Evolutionary conservation across 1,140 invertebrate genomes (phyloP).

Genomic region (Brachionus manjavacas): DNA sequence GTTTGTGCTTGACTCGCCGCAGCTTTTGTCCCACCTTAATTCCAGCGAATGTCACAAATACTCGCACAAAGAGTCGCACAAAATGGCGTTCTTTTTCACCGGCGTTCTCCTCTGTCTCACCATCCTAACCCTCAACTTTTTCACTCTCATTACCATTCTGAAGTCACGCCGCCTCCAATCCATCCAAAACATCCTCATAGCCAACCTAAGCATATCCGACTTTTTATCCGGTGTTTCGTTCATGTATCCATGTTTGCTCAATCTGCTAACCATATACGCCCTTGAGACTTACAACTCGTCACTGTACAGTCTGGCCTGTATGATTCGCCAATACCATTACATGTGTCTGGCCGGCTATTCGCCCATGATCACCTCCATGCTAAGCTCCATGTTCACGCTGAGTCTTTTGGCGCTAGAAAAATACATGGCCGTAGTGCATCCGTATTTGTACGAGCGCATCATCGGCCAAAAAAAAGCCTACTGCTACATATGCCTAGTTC

Average conservation of each 20-base stretch:
- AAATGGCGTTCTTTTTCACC: neutral
- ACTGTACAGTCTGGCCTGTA: neutral
- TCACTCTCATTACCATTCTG: slow-evolving; percentile 10
- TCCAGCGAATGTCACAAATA: slow-evolving; percentile 36
- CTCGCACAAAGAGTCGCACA: slow-evolving; percentile 3
- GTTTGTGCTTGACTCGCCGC: neutral
- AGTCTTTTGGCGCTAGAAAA: slow-evolving; percentile 8
- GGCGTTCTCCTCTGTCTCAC: neutral
- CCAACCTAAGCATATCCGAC: slow-evolving; percentile 23
- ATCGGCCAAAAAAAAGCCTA: neutral
- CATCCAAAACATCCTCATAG: slow-evolving; percentile 27
- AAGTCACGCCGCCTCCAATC: neutral
- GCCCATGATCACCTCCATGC: slow-evolving; percentile 16
- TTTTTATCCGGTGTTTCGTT: slow-evolving; percentile 25
- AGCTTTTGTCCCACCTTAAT: slow-evolving; percentile 23
- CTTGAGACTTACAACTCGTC: slow-evolving; percentile 21
- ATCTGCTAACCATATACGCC: neutral
- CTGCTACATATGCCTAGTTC: neutral
- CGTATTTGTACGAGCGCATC: slow-evolving; percentile 11
- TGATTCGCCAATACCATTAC: slow-evolving; percentile 27
- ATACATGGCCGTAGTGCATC: slow-evolving; percentile 19
- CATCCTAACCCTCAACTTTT: neutral
- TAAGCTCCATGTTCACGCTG: slow-evolving; percentile 23
- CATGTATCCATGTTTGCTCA: slow-evolving; percentile 26
- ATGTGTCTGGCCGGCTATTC: slow-evolving; percentile 27